phyloP scores from a whole-genome alignment of 1,140 invertebrate genomes.

The Atta colombica region DNA sequence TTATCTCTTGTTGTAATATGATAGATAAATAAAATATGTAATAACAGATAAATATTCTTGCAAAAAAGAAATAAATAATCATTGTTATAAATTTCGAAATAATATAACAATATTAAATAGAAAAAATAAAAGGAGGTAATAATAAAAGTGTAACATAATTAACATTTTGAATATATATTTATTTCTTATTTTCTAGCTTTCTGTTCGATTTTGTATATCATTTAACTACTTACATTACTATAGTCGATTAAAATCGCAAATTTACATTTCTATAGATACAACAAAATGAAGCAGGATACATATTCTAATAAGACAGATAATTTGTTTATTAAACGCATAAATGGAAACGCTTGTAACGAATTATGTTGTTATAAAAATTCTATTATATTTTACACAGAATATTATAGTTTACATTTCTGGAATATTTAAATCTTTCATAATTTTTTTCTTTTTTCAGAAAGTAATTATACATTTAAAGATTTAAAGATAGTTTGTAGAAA shows the following conservation, averaged over 20 bases:
- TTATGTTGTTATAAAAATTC: slow-evolving; percentile 42
- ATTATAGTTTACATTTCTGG: background rate
- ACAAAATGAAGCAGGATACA: slow-evolving; percentile 31
- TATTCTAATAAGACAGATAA: slow-evolving; percentile 22
- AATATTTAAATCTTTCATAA: slow-evolving; percentile 2
- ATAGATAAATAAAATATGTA: too few relatives aligned
- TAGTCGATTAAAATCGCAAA: slow-evolving; percentile 33
- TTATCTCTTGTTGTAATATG: too few relatives aligned
- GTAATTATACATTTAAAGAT: background rate
- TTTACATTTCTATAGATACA: slow-evolving; percentile 21
- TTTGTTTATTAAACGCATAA: slow-evolving; percentile 16
- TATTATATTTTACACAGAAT: slow-evolving; percentile 6
- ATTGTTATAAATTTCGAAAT: too few relatives aligned
- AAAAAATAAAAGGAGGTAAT: background rate
- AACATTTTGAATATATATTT: slow-evolving; percentile 40
- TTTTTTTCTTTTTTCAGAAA: slow-evolving; percentile 6
- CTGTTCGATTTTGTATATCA: slow-evolving; percentile 23
- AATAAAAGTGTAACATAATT: background rate
- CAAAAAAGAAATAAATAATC: too few relatives aligned
- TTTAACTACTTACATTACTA: slow-evolving; percentile 24
- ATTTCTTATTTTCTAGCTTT: slow-evolving; percentile 15
- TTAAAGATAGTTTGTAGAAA: background rate
- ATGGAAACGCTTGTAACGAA: slow-evolving; percentile 28
- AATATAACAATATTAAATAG: background rate
- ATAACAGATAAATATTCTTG: too few relatives aligned